Percentiles rank a stretch among this genome's conserved stretches.
phyloP scores from a whole-genome alignment of 2,113 vertebrate genomes.

The Pluvialis apricaria region DNA sequence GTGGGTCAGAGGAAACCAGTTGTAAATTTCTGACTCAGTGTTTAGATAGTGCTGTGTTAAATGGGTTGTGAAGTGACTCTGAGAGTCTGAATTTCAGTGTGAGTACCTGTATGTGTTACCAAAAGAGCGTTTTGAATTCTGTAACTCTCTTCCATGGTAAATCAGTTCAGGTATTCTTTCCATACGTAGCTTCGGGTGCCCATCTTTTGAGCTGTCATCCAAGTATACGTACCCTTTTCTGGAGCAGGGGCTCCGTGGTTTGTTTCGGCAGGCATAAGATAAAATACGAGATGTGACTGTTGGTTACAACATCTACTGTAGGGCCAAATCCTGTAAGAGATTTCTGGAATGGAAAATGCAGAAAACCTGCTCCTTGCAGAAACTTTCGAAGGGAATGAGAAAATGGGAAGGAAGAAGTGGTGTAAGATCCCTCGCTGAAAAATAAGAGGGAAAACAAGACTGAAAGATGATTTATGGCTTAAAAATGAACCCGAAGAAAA shows the following conservation, averaged over 20 bases:
- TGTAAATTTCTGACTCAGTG: background rate
- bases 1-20: background rate
- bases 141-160: background rate
- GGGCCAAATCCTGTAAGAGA: background rate
- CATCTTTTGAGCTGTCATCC: background rate
- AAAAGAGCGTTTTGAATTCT: background rate
- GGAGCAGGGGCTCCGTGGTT: background rate
- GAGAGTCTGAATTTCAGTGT: background rate
- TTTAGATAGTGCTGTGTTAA: background rate
- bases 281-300: background rate
- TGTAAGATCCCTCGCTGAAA: background rate
- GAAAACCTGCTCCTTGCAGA: background rate
- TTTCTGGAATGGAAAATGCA: background rate
- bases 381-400: background rate
- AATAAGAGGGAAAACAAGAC: background rate
- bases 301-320: background rate
- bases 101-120: background rate
- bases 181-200: fast-evolving
- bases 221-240: background rate
- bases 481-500: background rate
- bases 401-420: background rate
- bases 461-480: background rate
- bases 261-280: background rate
- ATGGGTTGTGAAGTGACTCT: background rate
- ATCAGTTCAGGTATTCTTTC: background rate